Conservation (phyloP, 2,113 vertebrate genomes). For the Tupaia chinensis region DNA sequence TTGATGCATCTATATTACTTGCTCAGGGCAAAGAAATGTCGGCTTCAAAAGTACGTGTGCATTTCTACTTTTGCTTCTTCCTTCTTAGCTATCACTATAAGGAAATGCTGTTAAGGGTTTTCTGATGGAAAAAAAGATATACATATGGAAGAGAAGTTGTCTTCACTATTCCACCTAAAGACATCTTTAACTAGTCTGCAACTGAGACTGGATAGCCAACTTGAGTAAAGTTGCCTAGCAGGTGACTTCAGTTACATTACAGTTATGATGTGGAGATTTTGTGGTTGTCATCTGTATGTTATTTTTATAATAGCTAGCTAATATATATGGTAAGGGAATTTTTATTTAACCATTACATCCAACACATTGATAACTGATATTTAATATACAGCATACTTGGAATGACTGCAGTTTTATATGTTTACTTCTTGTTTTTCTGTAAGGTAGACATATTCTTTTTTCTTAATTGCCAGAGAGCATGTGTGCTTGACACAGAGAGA, state of each 20-base stretch:
- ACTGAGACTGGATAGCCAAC: too few species aligned
- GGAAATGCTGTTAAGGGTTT: not conserved
- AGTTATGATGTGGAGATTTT: not conserved
- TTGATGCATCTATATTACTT: not conserved
- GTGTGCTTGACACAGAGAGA: too few species aligned
- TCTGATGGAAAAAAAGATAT: not conserved
- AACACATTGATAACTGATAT: not conserved
- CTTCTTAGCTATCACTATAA: not conserved
- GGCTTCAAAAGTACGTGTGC: not conserved
- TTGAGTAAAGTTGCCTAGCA: not conserved
- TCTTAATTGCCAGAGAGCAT: too few species aligned
- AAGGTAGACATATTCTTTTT: not conserved
- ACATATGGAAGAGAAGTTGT: not conserved
- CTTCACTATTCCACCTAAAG: not conserved
- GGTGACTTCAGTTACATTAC: not conserved
- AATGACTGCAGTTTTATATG: not conserved
- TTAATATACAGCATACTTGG: not conserved
- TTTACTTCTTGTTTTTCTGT: not conserved
- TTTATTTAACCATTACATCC: not conserved
- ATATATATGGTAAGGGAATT: not conserved
- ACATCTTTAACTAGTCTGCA: not conserved
- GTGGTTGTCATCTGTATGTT: not conserved
- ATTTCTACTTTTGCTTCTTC: not conserved
- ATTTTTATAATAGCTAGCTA: not conserved
- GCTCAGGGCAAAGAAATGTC: not conserved